These are phyloP conservation scores for Colistium nudipinnis DNA, from an alignment of 2,113 vertebrate species.

Conservation along the genomic window DNA sequence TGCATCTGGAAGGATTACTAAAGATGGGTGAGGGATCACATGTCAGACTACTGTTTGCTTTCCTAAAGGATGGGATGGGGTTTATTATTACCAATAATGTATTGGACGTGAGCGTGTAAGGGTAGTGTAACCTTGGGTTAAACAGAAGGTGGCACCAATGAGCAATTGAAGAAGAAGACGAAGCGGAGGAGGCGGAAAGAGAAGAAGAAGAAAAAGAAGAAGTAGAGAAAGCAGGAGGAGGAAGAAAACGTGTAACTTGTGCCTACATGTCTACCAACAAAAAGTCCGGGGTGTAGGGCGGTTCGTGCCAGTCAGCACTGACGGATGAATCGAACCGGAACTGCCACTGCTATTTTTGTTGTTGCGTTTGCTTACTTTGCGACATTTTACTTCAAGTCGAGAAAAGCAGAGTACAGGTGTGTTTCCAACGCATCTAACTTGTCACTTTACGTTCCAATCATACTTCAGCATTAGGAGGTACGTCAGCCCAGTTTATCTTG, in stretches of 20 bases:
- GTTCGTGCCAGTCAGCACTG: neutral
- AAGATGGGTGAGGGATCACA: too few species aligned
- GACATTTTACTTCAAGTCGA: neutral
- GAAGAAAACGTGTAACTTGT: too few species aligned
- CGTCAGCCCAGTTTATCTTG: neutral
- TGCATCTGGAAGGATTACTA: too few species aligned
- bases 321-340: neutral
- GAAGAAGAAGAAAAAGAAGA: too few species aligned
- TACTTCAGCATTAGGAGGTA: constrained; percentile 38
- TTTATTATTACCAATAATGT: too few species aligned
- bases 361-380: neutral
- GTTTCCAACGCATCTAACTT: neutral
- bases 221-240: too few species aligned
- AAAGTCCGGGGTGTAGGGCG: too few species aligned
- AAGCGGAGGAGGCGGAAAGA: neutral
- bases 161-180: neutral
- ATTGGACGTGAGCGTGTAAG: too few species aligned
- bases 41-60: too few species aligned
- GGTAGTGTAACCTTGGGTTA: too few species aligned
- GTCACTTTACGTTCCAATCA: constrained; percentile 39
- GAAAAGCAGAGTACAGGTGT: constrained; percentile 12
- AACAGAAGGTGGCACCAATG: constrained; percentile 4
- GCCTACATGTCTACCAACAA: too few species aligned
- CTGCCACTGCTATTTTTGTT: neutral
- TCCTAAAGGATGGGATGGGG: too few species aligned